Percentiles rank a stretch among this genome's conserved stretches.
phyloP scores from a whole-genome alignment of 2,797 vertebrate species.

The Muscicapa comitata region DNA sequence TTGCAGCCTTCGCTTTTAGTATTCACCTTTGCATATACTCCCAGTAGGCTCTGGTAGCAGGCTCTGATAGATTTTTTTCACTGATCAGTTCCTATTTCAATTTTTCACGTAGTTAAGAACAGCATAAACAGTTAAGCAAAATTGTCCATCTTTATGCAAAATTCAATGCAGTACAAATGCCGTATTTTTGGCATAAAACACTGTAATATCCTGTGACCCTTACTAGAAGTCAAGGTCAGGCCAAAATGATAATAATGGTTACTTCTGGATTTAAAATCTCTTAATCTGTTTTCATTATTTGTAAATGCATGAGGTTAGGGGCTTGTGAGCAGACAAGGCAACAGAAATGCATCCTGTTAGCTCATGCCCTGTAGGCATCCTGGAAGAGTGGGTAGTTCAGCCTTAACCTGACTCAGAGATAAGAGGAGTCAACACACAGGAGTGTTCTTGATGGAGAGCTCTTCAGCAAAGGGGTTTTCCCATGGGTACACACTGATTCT shows the following conservation, averaged over 20 bases:
- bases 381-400: background rate
- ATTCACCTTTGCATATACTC: background rate
- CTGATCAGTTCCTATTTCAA: background rate
- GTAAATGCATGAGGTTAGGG: background rate
- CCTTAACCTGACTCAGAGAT: background rate
- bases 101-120: background rate
- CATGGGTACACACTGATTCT: background rate
- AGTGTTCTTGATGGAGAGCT: background rate
- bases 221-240: background rate
- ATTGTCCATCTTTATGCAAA: background rate
- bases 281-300: background rate
- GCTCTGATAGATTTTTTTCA: background rate
- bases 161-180: background rate
- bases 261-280: background rate
- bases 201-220: background rate
- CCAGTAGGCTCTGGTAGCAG: background rate
- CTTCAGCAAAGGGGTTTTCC: background rate
- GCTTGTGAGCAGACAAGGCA: background rate
- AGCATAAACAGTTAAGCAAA: background rate
- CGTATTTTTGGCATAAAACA: background rate
- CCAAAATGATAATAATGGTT: background rate
- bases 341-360: background rate
- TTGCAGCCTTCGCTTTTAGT: background rate
- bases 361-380: background rate
- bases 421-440: background rate